phyloP scores from a whole-genome alignment of 2,113 vertebrate genomes.

The Cygnus atratus region DNA sequence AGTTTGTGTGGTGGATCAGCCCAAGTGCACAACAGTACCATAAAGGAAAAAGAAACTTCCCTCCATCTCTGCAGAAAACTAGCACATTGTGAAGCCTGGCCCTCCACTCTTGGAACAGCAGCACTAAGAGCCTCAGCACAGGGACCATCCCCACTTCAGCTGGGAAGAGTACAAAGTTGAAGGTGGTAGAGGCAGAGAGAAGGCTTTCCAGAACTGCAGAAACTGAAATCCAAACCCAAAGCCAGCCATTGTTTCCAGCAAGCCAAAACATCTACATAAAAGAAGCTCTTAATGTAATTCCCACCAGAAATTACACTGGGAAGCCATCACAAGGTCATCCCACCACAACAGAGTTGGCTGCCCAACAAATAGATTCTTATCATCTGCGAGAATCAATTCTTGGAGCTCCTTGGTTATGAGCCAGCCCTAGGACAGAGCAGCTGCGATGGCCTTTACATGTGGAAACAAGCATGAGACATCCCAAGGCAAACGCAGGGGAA shows the following conservation, averaged over 20 bases:
- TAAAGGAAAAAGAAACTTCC: not conserved
- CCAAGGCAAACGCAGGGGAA: not conserved
- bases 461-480: not conserved
- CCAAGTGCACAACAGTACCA: not conserved
- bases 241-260: not conserved
- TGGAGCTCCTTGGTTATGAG: not conserved
- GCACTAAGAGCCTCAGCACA: not conserved
- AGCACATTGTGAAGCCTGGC: not conserved
- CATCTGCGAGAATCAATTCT: not conserved
- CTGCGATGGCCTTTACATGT: not conserved
- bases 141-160: not conserved
- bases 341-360: not conserved
- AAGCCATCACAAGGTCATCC: not conserved
- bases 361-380: not conserved
- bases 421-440: not conserved
- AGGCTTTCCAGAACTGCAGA: not conserved
- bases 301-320: not conserved
- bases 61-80: not conserved
- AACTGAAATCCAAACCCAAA: not conserved
- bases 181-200: not conserved
- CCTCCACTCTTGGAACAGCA: not conserved
- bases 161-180: not conserved
- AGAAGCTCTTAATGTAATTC: not conserved
- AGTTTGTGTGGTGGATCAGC: not conserved
- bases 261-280: conserved; percentile 5